Evolutionary conservation across 2,113 vertebrate species (phyloP).

Genomic region (Jacana jacana): DNA sequence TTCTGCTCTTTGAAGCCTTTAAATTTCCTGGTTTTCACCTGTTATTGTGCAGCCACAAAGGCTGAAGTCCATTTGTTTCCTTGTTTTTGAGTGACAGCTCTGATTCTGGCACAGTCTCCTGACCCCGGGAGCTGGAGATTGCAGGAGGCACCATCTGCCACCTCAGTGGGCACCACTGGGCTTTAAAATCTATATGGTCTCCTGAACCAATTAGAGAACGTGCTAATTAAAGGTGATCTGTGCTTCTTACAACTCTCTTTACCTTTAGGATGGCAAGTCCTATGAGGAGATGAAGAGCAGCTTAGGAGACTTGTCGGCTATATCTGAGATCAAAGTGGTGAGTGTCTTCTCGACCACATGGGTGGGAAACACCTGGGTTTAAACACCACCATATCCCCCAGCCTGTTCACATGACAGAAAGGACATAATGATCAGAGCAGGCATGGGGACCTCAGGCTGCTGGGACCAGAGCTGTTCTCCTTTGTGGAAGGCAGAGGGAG

Average conservation of each 20-base stretch:
- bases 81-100: not conserved
- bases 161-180: not conserved
- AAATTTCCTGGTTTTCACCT: not conserved
- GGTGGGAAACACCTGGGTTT: not conserved
- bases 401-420: fast-evolving
- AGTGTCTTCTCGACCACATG: slow-evolving; percentile 34
- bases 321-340: slow-evolving; percentile 85
- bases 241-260: not conserved
- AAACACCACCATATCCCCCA: not conserved
- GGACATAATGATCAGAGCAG: not conserved
- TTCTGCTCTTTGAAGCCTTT: not conserved
- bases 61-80: not conserved
- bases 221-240: not conserved
- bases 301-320: slow-evolving; percentile 66
- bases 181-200: not conserved
- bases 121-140: not conserved
- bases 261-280: slow-evolving; percentile 79
- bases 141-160: not conserved
- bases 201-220: not conserved
- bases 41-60: not conserved
- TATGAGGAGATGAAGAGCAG: slow-evolving; percentile 84
- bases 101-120: not conserved
- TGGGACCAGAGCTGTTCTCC: not conserved
- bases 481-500: not conserved
- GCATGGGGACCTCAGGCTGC: not conserved